Base-by-base conservation (phyloP, 2,797 vertebrate genomes). In the Dermochelys coriacea region DNA sequence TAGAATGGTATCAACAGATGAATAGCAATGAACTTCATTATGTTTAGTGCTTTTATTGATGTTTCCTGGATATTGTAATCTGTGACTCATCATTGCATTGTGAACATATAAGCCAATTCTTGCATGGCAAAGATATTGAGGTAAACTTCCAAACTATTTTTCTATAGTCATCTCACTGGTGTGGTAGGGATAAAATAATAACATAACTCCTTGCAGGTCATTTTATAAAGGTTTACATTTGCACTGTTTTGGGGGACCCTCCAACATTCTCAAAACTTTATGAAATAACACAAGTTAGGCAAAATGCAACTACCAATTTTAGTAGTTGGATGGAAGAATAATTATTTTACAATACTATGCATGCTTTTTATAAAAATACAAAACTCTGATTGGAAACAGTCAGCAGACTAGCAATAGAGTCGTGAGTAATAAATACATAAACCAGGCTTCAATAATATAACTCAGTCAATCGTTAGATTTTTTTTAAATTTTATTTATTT, bases 11-110 rank as follows among this genome's bases (percentile, higher is more conserved):
- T 89, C 91, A 92, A 94, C 74, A 89, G 81, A 91, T 89, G 84
- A 94, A 95, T 94, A 94, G 47, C 59, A 89, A 25, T 8, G 16
- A 37, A 71, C 12, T 91, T 89, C 15, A 84, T 92, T 93, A 75
- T 71, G 55, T 8, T 79, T 86, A 64, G 61, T 64, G 34, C 34
- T 68, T 84, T 77, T 88, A 74, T 88, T 87, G 82, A 49, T 80
- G 83, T 86, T 94, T 90, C 55, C 18, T 34, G 41, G 29, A 34
- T 75, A 83, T 86, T 91, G 55, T 86, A 61, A 86, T 88, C 61
- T 90, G 52, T 92, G 84, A 45, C 64, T 37, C n/a, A 47, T 59
- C n/a, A 12, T 41, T 85, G 64, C 74, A 45, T 0, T 88, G 79
- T 55, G 82, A 55, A 81, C 1, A 1, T 59, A 55, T 6, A 90